Conservation (phyloP, 2,113 vertebrate species). For the Ascaphus truei region DNA sequence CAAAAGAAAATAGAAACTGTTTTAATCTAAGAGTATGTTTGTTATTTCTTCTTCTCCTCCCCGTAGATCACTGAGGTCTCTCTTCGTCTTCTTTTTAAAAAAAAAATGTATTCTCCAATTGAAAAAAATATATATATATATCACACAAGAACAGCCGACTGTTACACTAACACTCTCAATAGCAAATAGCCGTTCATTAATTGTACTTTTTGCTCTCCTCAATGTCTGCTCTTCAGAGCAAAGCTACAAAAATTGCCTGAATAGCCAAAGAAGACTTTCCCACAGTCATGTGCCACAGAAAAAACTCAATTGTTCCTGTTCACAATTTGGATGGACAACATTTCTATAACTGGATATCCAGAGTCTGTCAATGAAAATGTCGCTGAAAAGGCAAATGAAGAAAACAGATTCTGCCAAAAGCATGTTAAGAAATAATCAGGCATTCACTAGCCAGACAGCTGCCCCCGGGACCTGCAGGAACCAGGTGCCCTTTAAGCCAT, state of each 20-base stretch:
- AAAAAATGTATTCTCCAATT: slow-evolving; percentile 52
- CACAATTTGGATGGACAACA: slow-evolving; percentile 91
- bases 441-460: slow-evolving; percentile 81
- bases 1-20: slow-evolving; percentile 4
- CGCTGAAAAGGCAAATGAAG: slow-evolving; percentile 84
- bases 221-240: slow-evolving; percentile 93
- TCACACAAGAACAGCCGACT: slow-evolving; percentile 92
- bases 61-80: not conserved
- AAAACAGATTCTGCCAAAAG: slow-evolving; percentile 84
- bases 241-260: slow-evolving; percentile 95
- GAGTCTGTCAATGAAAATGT: slow-evolving; percentile 81
- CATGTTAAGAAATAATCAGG: slow-evolving; percentile 82
- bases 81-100: slow-evolving; percentile 85
- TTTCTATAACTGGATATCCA: slow-evolving; percentile 91
- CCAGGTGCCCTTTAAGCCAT: slow-evolving; percentile 84
- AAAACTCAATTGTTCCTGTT: slow-evolving; percentile 92
- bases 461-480: slow-evolving; percentile 78
- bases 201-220: slow-evolving; percentile 99
- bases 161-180: slow-evolving; percentile 90
- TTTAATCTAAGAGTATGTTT: not conserved
- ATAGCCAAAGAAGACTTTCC: slow-evolving; percentile 99
- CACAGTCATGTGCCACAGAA: slow-evolving; percentile 98
- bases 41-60: not conserved
- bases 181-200: slow-evolving; percentile 89
- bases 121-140: slow-evolving; percentile 84